Base-by-base conservation (phyloP, 2,113 vertebrate species). In the Misgurnus anguillicaudatus region DNA sequence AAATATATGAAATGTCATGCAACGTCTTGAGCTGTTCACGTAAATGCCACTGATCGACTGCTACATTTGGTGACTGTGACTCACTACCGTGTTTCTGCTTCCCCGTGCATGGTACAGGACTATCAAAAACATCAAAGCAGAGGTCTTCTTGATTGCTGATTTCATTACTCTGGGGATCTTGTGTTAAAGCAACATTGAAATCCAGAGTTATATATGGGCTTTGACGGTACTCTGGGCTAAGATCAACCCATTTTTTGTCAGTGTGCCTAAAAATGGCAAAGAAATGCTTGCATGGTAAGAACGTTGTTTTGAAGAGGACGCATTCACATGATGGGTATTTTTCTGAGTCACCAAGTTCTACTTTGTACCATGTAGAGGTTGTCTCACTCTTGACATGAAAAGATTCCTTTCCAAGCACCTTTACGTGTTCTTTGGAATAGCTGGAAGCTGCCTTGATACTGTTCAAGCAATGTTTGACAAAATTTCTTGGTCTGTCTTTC, bases 271-370 rank as follows among this genome's bases (percentile, higher is more conserved):
- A 41, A 64, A 41, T n/a, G 8, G 38, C 38, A 41, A 64, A 64
- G 62, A 64, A 64, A 64, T 41, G 62, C 62, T 41, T 64, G 38
- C 62, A 64, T 24, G 16, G 62, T n/a, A 64, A 64, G 62, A 64
- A 41, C 0, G 38, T 64, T 41, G 62, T 64, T 64, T 41, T 64
- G 62, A 64, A 64, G 62, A 41, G 62, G 62, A 41, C 16, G 10
- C 62, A 64, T 41, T 64, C 38, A 41, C 36, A 41, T 9, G 38
- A 64, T 5, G 13, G 62, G 16, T 64, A 64, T 9, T 7, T 38
- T 63, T 63, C 61, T 14, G 61, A 63, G 61, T 38, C 16, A 39
- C 4, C 14, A n/a, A 64, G 36, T n/a, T 64, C 36, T 64, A 64
- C 36, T 64, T 39, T n/a, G 62, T 64, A 64, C 62, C 62, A 41